Conservation (phyloP, 2,888 invertebrate species). For the Limnephilus rhombicus region DNA sequence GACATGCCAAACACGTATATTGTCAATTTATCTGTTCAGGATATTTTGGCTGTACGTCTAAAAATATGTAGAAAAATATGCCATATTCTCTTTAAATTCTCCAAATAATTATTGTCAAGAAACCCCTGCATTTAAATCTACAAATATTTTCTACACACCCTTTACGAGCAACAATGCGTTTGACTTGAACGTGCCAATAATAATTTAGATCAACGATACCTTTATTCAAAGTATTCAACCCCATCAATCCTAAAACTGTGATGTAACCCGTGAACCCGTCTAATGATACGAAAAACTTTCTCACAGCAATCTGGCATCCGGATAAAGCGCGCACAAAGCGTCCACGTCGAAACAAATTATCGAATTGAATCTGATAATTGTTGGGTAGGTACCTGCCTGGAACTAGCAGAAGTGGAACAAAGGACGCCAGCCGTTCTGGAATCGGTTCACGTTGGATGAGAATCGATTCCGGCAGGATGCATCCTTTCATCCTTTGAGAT, state of each 20-base stretch:
- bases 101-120: too few species aligned
- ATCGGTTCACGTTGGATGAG: background rate
- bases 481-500: constrained; percentile 10
- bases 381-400: background rate
- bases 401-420: background rate
- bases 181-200: too few species aligned
- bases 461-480: constrained; percentile 13
- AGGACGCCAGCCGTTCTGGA: background rate
- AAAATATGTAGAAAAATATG: too few species aligned
- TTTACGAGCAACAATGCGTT: background rate
- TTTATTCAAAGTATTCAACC: background rate
- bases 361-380: background rate
- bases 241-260: background rate
- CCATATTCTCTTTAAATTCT: too few species aligned
- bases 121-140: too few species aligned
- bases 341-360: background rate
- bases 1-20: too few species aligned
- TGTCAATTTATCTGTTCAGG: too few species aligned
- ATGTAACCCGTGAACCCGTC: background rate
- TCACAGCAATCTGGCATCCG: background rate
- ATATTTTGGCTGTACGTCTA: too few species aligned
- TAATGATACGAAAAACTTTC: constrained; percentile 1
- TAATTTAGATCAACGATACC: background rate
- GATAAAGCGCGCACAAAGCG: background rate
- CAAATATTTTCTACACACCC: too few species aligned